Conservation (phyloP, 2,888 invertebrate species). For the Drepana falcataria region DNA sequence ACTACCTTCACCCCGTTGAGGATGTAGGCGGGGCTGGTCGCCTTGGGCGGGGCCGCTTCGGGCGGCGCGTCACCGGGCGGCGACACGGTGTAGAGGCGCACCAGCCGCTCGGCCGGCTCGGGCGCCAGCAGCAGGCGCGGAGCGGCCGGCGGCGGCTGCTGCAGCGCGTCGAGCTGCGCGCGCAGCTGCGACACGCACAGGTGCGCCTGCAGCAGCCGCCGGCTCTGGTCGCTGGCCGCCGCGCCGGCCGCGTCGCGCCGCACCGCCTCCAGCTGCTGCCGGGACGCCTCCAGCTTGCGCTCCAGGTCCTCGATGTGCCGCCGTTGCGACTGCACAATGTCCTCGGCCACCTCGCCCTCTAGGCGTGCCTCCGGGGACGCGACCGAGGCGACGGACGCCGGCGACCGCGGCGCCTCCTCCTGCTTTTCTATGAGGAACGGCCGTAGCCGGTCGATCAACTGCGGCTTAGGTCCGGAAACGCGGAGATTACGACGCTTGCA, state of each 20-base stretch:
- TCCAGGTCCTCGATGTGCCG: slow-evolving; percentile 93
- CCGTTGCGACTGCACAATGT: slow-evolving; percentile 88
- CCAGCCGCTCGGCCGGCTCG: slow-evolving; percentile 67
- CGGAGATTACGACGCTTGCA: slow-evolving; percentile 95
- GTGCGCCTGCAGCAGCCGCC: slow-evolving; percentile 81
- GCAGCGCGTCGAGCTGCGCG: slow-evolving; percentile 82
- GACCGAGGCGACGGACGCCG: slow-evolving; percentile 51
- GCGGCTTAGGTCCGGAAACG: slow-evolving; percentile 97
- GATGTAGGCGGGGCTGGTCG: slow-evolving; percentile 77
- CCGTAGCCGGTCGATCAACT: slow-evolving; percentile 93
- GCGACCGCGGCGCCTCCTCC: slow-evolving; percentile 68
- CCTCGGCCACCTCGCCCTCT: slow-evolving; percentile 77
- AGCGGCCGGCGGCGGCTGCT: slow-evolving; percentile 55
- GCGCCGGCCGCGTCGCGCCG: slow-evolving; percentile 79
- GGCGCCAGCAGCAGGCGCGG: slow-evolving; percentile 63
- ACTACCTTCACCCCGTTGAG: slow-evolving; percentile 81
- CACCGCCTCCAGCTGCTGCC: slow-evolving; percentile 85
- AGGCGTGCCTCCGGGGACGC: slow-evolving; percentile 47
- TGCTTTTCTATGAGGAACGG: slow-evolving; percentile 80
- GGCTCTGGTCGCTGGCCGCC: slow-evolving; percentile 65
- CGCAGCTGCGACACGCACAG: slow-evolving; percentile 71
- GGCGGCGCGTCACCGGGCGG: slow-evolving; percentile 52
- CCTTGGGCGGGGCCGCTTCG: slow-evolving; percentile 35
- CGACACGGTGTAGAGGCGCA: slow-evolving; percentile 57
- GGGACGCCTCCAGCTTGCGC: slow-evolving; percentile 87